These are phyloP conservation scores for Corvus hawaiiensis DNA, from an alignment of 2,113 vertebrate species.

Conservation along the genomic window DNA sequence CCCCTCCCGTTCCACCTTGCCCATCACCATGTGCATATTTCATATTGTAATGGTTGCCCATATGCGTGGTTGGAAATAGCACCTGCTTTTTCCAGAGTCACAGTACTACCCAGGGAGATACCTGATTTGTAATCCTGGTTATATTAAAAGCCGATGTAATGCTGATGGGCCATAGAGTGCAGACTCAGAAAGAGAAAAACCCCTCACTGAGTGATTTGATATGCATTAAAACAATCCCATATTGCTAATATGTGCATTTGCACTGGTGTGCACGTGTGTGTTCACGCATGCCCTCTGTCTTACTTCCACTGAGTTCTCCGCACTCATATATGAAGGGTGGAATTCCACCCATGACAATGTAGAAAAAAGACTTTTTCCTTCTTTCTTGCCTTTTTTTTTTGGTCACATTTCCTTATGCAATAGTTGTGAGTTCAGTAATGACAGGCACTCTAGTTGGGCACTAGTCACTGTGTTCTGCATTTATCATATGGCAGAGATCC, in stretches of 20 bases:
- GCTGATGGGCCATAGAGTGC: neutral
- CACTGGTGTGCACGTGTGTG: neutral
- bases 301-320: neutral
- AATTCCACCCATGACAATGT: neutral
- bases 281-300: neutral
- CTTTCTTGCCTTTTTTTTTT: neutral
- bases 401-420: neutral
- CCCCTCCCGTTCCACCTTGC: slow-evolving; percentile 45
- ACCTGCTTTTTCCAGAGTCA: slow-evolving; percentile 40
- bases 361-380: neutral
- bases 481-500: neutral
- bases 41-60: slow-evolving; percentile 5
- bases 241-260: neutral
- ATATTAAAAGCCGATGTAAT: neutral
- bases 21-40: slow-evolving; percentile 1
- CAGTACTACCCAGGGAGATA: slow-evolving; percentile 34
- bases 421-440: neutral
- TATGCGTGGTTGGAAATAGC: slow-evolving; percentile 13
- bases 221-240: neutral
- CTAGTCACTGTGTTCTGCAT: neutral
- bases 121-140: neutral
- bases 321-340: neutral
- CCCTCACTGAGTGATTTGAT: neutral
- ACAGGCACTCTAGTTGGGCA: neutral
- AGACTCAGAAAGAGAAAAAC: neutral